Evolutionary conservation across 2,797 vertebrate species (phyloP), one percentile per base, ranked within the genome.

Genomic region (Microtus agrestis): DNA sequence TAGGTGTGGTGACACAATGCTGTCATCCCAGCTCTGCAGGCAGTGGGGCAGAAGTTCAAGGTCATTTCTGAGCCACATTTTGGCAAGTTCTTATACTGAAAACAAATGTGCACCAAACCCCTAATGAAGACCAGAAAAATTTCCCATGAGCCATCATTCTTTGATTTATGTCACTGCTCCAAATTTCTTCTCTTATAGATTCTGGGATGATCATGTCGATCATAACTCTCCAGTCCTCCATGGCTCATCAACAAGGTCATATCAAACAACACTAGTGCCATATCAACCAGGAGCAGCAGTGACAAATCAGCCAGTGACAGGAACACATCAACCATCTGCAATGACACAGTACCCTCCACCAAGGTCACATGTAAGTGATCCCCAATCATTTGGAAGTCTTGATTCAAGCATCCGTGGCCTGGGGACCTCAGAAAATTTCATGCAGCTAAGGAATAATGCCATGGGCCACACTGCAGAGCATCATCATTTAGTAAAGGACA

Each of bases 401-500:
- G 99, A 99, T 74, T 96, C 98, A 98, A 98, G 96, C 77, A 98
- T 99, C 84, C 95, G 98, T 25, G 76, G 98, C 10, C 99, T 99
- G 87, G 98, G 99, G 97, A 97, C 98, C 67, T 98, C 97, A 59
- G 73, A 97, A 0, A 90, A 98, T 61, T 98, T 98, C 80, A 97
- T 99, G 31, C 81, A 98, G 17, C 98, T 98, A 93, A 98, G 98
- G 87, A 96, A 98, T 1, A 97, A 98, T 67, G 98, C 98, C 37
- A 98, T 98, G 76, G 98, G 98, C 6, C 54, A 17, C 1, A 25
- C 98, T 99, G 92, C 98, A 98, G 93, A 98, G 98, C 98, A 98
- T 91, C 98, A 98, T 63, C 99, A 98, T 91, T 98, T 99, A 97
- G 98, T 99, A 98, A 99, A 99, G 98, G 99, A 99, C 97, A 31